Evolutionary conservation across 2,113 vertebrate species (phyloP).

Genomic region (Raja brachyura): DNA sequence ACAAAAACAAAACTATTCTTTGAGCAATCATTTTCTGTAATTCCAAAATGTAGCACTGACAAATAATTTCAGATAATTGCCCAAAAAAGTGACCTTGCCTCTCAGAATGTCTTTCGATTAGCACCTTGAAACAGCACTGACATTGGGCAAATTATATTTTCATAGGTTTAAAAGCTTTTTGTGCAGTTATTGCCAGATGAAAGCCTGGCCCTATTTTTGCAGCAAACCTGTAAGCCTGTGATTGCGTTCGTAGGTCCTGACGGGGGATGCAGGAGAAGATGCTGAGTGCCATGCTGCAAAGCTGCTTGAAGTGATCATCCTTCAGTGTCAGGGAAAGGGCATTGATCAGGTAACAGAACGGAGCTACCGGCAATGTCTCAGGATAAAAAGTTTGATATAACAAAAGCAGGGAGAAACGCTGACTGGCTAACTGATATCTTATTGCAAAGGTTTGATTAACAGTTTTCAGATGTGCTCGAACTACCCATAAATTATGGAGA

Average conservation of each 20-base stretch:
- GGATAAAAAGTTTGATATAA: neutral
- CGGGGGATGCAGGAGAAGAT: slow-evolving; percentile 82
- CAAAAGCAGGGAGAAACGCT: neutral
- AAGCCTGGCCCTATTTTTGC: too few species aligned
- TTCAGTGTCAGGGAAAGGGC: slow-evolving; percentile 84
- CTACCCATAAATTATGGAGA: neutral
- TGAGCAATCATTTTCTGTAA: neutral
- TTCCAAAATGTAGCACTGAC: neutral
- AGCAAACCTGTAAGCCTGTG: neutral
- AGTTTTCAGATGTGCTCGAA: neutral
- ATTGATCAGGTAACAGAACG: slow-evolving; percentile 79
- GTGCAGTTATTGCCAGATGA: neutral
- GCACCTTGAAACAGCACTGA: neutral
- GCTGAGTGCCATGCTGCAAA: slow-evolving; percentile 93
- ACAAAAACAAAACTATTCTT: too few species aligned
- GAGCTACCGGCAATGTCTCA: too few species aligned
- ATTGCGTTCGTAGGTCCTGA: slow-evolving; percentile 66
- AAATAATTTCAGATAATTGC: neutral
- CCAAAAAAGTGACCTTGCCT: neutral
- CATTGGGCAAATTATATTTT: neutral
- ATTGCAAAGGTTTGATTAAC: slow-evolving; percentile 2
- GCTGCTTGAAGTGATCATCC: slow-evolving; percentile 87
- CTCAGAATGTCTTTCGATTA: neutral
- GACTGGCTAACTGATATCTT: neutral
- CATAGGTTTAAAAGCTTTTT: neutral